Conservation (phyloP, 2,113 vertebrate genomes). For the Gyps fulvus region DNA sequence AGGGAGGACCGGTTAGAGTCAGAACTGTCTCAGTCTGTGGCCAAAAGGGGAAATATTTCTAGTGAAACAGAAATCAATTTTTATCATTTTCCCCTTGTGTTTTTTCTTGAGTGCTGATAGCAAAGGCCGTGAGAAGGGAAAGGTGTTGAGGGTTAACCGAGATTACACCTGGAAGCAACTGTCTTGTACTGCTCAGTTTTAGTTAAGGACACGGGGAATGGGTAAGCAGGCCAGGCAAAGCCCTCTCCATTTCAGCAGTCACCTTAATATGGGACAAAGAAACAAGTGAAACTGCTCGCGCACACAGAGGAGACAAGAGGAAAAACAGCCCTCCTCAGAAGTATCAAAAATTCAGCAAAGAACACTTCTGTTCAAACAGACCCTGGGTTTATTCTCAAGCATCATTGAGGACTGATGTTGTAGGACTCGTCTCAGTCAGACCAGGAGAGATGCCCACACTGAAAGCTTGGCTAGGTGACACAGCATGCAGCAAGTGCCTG, state of each 20-base stretch:
- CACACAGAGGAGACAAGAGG: background rate
- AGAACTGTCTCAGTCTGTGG: background rate
- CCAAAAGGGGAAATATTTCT: constrained; percentile 33
- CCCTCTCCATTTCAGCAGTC: background rate
- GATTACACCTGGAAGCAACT: constrained; percentile 20
- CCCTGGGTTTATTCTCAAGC: background rate
- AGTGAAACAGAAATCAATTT: constrained; percentile 34
- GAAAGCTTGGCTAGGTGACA: background rate
- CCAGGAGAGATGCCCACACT: background rate
- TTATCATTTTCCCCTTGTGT: background rate
- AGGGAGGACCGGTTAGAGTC: constrained; percentile 20
- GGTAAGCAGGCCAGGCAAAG: background rate
- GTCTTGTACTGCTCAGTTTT: background rate
- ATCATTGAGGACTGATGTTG: background rate
- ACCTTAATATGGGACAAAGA: background rate
- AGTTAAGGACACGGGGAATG: background rate
- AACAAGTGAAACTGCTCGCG: background rate
- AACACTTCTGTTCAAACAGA: background rate
- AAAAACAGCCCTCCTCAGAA: background rate
- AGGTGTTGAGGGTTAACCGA: background rate
- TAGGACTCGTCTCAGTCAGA: background rate
- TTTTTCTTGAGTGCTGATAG: background rate
- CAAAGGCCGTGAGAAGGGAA: background rate
- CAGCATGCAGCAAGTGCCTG: background rate
- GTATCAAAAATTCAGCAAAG: background rate